Conservation (phyloP, 1,140 invertebrate species). For the Centruroides vittatus region DNA sequence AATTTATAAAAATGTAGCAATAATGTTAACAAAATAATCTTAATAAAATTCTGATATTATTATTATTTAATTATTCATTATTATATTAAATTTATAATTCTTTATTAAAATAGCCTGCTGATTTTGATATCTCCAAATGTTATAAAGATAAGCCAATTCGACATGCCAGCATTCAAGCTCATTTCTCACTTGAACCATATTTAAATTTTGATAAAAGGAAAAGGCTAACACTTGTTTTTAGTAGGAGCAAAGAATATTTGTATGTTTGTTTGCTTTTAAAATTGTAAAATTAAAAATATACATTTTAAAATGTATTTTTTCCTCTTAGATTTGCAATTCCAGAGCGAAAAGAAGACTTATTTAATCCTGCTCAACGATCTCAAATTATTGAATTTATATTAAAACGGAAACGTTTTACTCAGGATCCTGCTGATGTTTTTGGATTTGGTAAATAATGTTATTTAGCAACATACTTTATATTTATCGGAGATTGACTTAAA, state of each 20-base stretch:
- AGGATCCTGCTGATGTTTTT: slow-evolving; percentile 15
- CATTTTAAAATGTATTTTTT: slow-evolving; percentile 7
- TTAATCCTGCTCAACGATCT: slow-evolving; percentile 66
- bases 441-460: slow-evolving; percentile 16
- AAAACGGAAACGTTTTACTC: slow-evolving; percentile 63
- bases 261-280: slow-evolving; percentile 32
- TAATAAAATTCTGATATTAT: too few relatives aligned
- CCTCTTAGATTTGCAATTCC: slow-evolving; percentile 63
- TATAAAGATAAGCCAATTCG: background rate
- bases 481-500: background rate
- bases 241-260: slow-evolving; percentile 72
- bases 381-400: slow-evolving; percentile 84
- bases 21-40: too few relatives aligned
- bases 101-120: background rate
- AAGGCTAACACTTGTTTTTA: slow-evolving; percentile 59
- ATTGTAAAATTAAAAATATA: slow-evolving; percentile 14
- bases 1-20: too few relatives aligned
- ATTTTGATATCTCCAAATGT: background rate
- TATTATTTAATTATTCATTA: too few relatives aligned
- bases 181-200: background rate
- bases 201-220: slow-evolving; percentile 37
- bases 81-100: background rate
- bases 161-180: background rate
- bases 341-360: slow-evolving; percentile 54
- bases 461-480: background rate